Evolutionary conservation across 2,888 invertebrate species (phyloP), one percentile per base, ranked within the genome.

Genomic region (Plebejus anna): DNA sequence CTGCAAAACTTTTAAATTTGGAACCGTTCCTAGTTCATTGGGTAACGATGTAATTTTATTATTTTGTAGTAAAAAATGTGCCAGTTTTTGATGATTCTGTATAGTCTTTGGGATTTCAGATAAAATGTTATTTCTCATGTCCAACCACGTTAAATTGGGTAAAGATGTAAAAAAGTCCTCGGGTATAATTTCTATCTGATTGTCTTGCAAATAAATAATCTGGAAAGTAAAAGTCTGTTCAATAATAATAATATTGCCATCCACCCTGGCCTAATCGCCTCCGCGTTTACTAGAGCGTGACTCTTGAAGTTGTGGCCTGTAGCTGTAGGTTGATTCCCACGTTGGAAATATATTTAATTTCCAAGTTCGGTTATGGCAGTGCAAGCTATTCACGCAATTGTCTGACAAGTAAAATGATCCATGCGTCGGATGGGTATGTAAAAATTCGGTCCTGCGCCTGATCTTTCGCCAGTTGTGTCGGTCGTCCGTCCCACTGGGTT

Each of bases 51-150:
- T 90, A 42, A 96, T 84, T 79, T 91, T 88, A 84, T 96, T 96
- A 81, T 95, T 95, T 85, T 96, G 95, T 51, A 96, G 84, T 32
- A 96, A 87, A 76, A 96, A 85, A 78, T 96, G 96, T 76, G 96
- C 95, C 36, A 96, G 90, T 80, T 84, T 87, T 75, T 84, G 84
- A 81, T 96, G 96, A 79, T 94, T 85, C 78, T 94, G 94, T 32
- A 96, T 93, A 2, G 92, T 90, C 78, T 83, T 86, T 1, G 96
- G 96, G 76, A 96, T 85, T 16, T 86, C 87, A 4, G 84, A 88
- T 11, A 96, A 83, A 76, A 90, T 83, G 84, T 96, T 96, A 79
- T 95, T 94, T 81, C 96, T 91, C 9, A 96, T 82, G 83, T 96
- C 96, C 9, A 96, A 85, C 95, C 96, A 96, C 84, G 93, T 94